Evolutionary conservation across 2,113 vertebrate species (phyloP), one percentile per base, ranked within the genome.

Genomic region (Jacana jacana): DNA sequence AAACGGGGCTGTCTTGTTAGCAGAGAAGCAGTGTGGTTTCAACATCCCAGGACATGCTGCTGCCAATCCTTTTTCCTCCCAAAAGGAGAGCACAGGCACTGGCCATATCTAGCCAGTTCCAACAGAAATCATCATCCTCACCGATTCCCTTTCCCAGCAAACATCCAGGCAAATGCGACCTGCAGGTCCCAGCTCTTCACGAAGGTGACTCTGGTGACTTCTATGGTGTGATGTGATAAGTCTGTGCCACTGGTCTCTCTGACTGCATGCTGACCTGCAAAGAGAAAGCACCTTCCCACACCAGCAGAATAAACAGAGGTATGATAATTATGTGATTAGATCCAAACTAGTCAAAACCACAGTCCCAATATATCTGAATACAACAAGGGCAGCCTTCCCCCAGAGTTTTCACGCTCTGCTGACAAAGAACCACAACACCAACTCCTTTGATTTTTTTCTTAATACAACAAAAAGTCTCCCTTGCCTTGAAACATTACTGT

Each of bases 181-280:
- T 10, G 27, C 24, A 49, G 11, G 12, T 88, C 13, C 31, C 24
- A 55, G 25, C 17, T 54, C n/a, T 92, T 79, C 49, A 57, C 3
- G 2, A 69, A 76, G 40, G 18, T 44, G 23, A 24, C 54, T 61
- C 24, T 68, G 22, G 17, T 82, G 76, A 39, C 6, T 69, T 68
- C 35, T 60, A 5, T 1, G 1, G 27, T 58, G n/a, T 37, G 61
- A 65, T 7, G 2, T 48, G 20, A 22, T 48, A 60, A 0, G 0
- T 25, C 46, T 72, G 15, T 78, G 58, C 31, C 39, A 31, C 40
- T 49, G 28, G 9, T 84, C 31, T 75, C 80, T 70, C 69, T 86
- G 37, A 37, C 35, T 65, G 35, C 51, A 30, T 52, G 27, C 31
- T 89, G n/a, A 39, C 30, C 35, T 81, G 73, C 52, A 86, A 88